These are phyloP conservation scores for Drosophila repleta DNA, from an alignment of 1,140 invertebrate species.

Conservation along the genomic window DNA sequence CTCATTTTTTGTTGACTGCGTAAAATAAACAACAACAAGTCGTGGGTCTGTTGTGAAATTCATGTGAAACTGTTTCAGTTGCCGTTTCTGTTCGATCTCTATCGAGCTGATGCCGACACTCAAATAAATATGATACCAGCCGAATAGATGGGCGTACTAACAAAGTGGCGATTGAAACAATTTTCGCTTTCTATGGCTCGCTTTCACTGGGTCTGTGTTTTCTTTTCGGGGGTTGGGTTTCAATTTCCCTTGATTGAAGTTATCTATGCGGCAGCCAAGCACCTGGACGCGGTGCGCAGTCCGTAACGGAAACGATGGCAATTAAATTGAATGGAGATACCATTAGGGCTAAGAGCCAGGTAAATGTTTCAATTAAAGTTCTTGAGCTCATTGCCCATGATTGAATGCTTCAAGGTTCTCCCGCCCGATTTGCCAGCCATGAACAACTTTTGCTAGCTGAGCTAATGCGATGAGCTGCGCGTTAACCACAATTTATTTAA, in stretches of 20 bases:
- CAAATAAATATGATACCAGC: conserved; percentile 71
- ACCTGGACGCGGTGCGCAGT: conserved; percentile 46
- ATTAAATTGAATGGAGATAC: conserved; percentile 75
- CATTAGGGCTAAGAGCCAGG: conserved; percentile 36
- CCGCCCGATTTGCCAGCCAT: background rate
- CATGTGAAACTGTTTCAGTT: conserved; percentile 24
- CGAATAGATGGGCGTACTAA: conserved; percentile 49
- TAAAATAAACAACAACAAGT: conserved; percentile 59
- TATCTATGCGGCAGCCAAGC: conserved; percentile 40
- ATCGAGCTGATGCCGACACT: conserved; percentile 46
- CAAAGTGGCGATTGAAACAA: conserved; percentile 32
- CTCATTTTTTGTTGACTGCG: conserved; percentile 18
- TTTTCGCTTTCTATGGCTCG: conserved; percentile 48
- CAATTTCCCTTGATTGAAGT: conserved; percentile 80
- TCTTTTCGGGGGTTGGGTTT: conserved; percentile 54
- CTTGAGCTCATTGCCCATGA: conserved; percentile 36
- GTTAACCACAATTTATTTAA: conserved; percentile 31
- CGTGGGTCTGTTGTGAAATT: conserved; percentile 23
- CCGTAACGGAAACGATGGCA: conserved; percentile 65
- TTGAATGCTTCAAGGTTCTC: conserved; percentile 23
- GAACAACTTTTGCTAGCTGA: conserved; percentile 11
- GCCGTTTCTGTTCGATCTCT: conserved; percentile 12
- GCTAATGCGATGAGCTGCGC: conserved; percentile 25
- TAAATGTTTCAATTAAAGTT: conserved; percentile 14
- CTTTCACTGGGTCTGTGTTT: conserved; percentile 37